Base-by-base conservation (phyloP, 1,140 invertebrate species). In the Drosophila carrolli region DNA sequence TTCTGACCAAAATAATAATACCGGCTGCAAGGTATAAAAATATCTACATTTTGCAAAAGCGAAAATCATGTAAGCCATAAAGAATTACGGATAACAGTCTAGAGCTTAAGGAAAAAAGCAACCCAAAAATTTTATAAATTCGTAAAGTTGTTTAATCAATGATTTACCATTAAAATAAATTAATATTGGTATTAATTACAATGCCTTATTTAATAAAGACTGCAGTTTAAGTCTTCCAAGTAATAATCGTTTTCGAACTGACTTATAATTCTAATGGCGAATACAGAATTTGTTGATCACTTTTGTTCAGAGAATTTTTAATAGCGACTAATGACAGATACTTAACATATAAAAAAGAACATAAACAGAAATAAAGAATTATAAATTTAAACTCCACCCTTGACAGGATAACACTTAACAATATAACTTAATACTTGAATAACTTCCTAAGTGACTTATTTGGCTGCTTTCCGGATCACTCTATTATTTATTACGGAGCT, bases 361-460 rank as follows among this genome's bases (percentile, higher is more conserved):
- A 19, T 46, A 19, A 35, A 60, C 37, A 43, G 40, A 41, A 23
- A 19, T 23, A 48, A 7, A n/a, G 5, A 59, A 58, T 32, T n/a
- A 0, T 47, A 23, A 19, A 46, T n/a, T 29, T 11, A 13, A n/a
- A n/a, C 14, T 23, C 19, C 1, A 19, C 1, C 27, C 10, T 19
- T 19, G 19, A 46, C 29, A 58, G 35, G 29, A 32, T 60, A 62
- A 62, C 60, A 62, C 38, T 35, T 32, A 59, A 59, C 16, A n/a
- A 59, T 19, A 23, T n/a, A 43, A 43, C 55, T 16, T 63, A 63
- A 63, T 63, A 63, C 60, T 63, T 43, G 38, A n/a, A n/a, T 46
- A 11, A 58, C 29, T 8, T 56, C 32, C 19, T 6, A 10, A 5
- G n/a, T 35, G 35, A 40, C 50, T 32, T 29, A 13, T 57, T 57